phyloP scores from a whole-genome alignment of 2,888 invertebrate genomes.

The Chrysopilus asiliformis region DNA sequence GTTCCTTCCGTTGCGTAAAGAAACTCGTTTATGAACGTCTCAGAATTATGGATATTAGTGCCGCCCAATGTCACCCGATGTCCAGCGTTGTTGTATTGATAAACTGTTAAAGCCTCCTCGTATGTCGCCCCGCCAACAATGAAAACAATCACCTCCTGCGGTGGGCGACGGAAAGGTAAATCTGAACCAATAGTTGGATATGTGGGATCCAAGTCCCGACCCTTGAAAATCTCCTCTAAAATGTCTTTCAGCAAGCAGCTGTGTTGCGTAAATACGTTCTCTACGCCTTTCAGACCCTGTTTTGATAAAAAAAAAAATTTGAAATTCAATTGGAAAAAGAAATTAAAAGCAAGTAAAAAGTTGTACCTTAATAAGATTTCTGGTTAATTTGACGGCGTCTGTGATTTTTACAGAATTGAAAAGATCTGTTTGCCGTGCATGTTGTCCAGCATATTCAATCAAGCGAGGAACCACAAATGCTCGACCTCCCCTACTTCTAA shows the following conservation, averaged over 20 bases:
- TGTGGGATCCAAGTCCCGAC: constrained; percentile 69
- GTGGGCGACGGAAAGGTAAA: constrained; percentile 44
- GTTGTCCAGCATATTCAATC: constrained; percentile 74
- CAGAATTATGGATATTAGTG: constrained; percentile 81
- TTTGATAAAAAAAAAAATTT: constrained; percentile 10
- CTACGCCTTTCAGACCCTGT: constrained; percentile 82
- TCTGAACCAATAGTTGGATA: constrained; percentile 74
- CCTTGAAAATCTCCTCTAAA: constrained; percentile 80
- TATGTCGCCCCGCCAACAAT: constrained; percentile 94
- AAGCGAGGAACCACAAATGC: constrained; percentile 49
- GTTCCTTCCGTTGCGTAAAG: constrained; percentile 51
- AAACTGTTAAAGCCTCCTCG: constrained; percentile 81
- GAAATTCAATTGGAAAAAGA: not conserved
- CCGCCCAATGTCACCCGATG: constrained; percentile 78
- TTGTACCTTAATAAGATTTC: constrained; percentile 32
- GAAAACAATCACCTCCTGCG: constrained; percentile 91
- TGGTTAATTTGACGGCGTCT: constrained; percentile 68
- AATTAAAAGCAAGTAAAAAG: no score
- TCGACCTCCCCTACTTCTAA: constrained; percentile 58
- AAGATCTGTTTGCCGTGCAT: constrained; percentile 67
- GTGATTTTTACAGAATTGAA: constrained; percentile 85
- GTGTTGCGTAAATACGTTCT: constrained; percentile 99
- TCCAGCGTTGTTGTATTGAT: constrained; percentile 59
- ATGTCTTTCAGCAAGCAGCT: constrained; percentile 82
- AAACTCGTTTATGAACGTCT: constrained; percentile 66